Conservation (phyloP, 2,888 invertebrate genomes). For the Ophonus ardosiacus region DNA sequence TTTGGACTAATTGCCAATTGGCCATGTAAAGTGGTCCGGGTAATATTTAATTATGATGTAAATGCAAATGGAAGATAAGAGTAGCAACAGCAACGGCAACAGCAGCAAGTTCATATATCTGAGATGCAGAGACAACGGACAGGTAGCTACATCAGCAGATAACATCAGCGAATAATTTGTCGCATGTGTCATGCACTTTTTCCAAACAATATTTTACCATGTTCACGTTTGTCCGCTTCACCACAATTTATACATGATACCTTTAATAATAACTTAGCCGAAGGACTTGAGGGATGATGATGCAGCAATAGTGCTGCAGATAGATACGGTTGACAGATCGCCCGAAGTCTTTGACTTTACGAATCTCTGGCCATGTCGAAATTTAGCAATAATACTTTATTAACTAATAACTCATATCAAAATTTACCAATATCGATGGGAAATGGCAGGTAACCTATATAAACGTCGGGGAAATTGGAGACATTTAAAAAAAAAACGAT, state of each 20-base stretch:
- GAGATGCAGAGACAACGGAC: background rate
- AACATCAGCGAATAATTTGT: slow-evolving; percentile 41
- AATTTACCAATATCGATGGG: no score
- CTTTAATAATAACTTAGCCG: no score
- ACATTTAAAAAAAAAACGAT: no score
- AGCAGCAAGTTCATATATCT: background rate
- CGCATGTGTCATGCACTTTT: slow-evolving; percentile 36
- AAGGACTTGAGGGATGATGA: background rate
- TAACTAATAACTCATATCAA: no score
- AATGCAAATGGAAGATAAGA: slow-evolving; percentile 6
- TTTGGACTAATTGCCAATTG: slow-evolving; percentile 36
- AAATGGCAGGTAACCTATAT: no score
- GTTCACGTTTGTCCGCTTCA: background rate
- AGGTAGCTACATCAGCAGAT: slow-evolving; percentile 43
- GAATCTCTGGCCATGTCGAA: no score
- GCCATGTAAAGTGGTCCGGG: slow-evolving; percentile 5
- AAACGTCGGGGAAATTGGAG: no score
- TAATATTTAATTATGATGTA: background rate
- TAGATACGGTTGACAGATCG: no score
- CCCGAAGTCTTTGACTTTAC: no score
- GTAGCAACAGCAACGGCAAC: background rate
- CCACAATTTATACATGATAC: no score
- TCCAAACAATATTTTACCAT: slow-evolving; percentile 40
- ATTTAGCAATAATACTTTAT: no score
- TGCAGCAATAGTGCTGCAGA: background rate